phyloP scores from a whole-genome alignment of 2,797 vertebrate genomes.

The Melanotaenia pygmaea region DNA sequence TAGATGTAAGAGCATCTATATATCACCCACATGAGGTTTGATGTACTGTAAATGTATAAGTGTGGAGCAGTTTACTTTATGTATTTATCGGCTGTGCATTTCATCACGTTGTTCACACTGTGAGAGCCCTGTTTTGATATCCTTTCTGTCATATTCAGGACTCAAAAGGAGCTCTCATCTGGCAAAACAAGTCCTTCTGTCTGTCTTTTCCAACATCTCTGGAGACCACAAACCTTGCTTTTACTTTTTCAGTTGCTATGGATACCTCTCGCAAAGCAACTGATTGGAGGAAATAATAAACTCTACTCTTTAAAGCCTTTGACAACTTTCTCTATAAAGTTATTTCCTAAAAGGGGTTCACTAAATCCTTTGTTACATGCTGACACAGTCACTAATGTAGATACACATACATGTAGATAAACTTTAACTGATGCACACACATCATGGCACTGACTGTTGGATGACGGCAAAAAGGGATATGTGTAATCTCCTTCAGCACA shows the following conservation, averaged over 20 bases:
- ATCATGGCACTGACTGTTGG: conserved; percentile 23
- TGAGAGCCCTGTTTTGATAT: conserved; percentile 50
- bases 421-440: not conserved
- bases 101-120: conserved; percentile 21
- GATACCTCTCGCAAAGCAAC: conserved; percentile 73
- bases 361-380: conserved; percentile 27
- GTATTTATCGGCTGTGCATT: conserved; percentile 38
- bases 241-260: conserved; percentile 82
- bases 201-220: conserved; percentile 74
- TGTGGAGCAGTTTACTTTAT: conserved; percentile 32
- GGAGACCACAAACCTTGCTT: conserved; percentile 78
- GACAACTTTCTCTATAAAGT: conserved; percentile 68
- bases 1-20: not conserved
- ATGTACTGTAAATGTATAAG: conserved; percentile 29
- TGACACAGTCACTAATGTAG: conserved; percentile 12
- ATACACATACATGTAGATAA: conserved; percentile 14
- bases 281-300: conserved; percentile 75
- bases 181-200: conserved; percentile 69
- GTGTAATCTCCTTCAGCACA: conserved; percentile 72
- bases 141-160: conserved; percentile 60
- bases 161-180: conserved; percentile 64
- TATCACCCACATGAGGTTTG: conserved; percentile 35
- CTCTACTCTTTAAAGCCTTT: conserved; percentile 67
- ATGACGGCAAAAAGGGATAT: conserved; percentile 67
- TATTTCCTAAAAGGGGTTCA: conserved; percentile 45